Evolutionary conservation across 2,113 vertebrate species (phyloP).

Genomic region (Notarius quadriscutis): DNA sequence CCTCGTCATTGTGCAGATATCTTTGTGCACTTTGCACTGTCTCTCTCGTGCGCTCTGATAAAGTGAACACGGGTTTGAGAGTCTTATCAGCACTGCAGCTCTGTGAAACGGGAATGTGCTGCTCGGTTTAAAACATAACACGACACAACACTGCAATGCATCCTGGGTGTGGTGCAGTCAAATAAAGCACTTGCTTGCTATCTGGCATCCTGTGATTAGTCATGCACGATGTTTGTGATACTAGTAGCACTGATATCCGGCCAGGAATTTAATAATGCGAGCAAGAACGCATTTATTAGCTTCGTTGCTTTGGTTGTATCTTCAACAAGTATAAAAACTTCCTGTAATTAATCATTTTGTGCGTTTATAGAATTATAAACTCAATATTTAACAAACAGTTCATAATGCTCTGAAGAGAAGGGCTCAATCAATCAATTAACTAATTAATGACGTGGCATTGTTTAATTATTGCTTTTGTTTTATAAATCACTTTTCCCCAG

Average conservation of each 20-base stretch:
- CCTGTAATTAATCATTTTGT: not conserved
- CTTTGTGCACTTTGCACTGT: slow-evolving; percentile 47
- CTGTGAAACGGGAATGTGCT: not conserved
- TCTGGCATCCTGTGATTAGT: not conserved
- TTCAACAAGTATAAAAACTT: too few relatives aligned
- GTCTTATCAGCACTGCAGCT: not conserved
- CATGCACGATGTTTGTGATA: not conserved
- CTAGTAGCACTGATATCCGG: too few relatives aligned
- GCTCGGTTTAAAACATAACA: not conserved
- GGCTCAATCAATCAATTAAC: not conserved
- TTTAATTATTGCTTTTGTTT: too few relatives aligned
- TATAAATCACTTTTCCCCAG: too few relatives aligned
- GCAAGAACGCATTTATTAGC: too few relatives aligned
- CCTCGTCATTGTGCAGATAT: slow-evolving; percentile 31
- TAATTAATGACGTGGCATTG: not conserved
- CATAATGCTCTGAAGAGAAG: not conserved
- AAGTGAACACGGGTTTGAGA: not conserved
- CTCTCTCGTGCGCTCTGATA: slow-evolving; percentile 1
- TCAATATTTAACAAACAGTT: not conserved
- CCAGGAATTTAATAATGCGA: too few relatives aligned
- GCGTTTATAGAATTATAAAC: not conserved
- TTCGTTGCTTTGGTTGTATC: too few relatives aligned
- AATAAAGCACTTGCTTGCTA: too few relatives aligned
- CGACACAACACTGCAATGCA: not conserved
- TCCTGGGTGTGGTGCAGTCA: not conserved